A percentile compares a stretch with the other conserved stretches of the same genome.
Evolutionary conservation across 2,888 invertebrate genomes (phyloP).

Genomic region (Rapana venosa): DNA sequence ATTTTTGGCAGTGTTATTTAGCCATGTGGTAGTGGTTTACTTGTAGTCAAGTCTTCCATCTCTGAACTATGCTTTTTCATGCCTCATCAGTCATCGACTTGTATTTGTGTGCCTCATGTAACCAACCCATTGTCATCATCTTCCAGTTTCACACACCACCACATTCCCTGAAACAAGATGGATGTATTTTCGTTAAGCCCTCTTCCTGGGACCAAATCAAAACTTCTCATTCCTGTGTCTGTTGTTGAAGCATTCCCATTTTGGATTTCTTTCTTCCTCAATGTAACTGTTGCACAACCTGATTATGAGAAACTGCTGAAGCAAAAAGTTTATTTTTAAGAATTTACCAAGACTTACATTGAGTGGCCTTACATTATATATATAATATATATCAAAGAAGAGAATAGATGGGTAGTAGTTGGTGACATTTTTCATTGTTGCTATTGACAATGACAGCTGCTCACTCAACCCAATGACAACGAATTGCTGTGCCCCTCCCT

Average conservation of each 20-base stretch:
- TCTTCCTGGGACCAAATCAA: slow-evolving; percentile 13
- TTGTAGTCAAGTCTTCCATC: background rate
- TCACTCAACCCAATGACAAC: background rate
- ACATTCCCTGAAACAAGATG: background rate
- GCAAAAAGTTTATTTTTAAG: background rate
- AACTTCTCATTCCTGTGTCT: background rate
- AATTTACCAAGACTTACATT: background rate
- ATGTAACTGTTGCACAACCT: background rate
- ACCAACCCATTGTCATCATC: background rate
- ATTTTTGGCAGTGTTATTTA: background rate
- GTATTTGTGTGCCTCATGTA: background rate
- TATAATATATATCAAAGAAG: background rate
- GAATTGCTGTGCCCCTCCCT: background rate
- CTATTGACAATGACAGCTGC: background rate
- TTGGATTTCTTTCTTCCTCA: background rate
- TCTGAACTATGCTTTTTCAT: background rate
- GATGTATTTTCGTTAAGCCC: background rate
- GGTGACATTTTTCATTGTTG: background rate
- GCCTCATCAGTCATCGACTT: background rate
- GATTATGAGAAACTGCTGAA: background rate
- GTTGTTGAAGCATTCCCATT: background rate
- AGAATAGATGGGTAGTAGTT: background rate
- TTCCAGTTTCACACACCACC: background rate
- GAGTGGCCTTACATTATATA: slow-evolving; percentile 1
- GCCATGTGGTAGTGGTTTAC: background rate